Base-by-base conservation (phyloP, 2,888 invertebrate genomes). In the Drosophila flavopinicola region DNA sequence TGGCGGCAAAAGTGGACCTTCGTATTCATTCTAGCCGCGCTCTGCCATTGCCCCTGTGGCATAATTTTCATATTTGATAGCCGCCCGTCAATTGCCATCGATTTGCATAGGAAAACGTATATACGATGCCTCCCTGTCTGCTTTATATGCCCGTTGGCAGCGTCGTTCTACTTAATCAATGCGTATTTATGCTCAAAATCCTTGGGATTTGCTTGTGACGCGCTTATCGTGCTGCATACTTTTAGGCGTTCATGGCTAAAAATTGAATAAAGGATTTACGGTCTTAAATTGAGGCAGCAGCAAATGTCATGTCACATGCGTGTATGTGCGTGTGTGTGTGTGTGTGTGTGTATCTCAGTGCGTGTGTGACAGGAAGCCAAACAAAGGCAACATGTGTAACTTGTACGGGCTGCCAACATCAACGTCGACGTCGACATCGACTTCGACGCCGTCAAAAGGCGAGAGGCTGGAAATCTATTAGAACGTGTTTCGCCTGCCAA, bases 191-290 rank as follows among this genome's bases (percentile, higher is more conserved):
- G 64, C 58, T 51, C 10, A 25, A 59, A 78, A 82, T 78, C 85
- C 78, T 57, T 72, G 45, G 66, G 60, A 45, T 79, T 74, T 74
- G 48, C 58, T 66, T 61, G 56, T 80, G 82, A 84, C 74, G 78
- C 82, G 82, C 78, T 86, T 80, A 86, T 86, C 78, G 78, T 47
- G 59, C 49, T 75, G 75, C 79, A 76, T 76, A 72, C 80, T 76
- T 72, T 72, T 67, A 67, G 75, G 75, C 75, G 70, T 74, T 75
- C 75, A 70, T 49, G 76, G 63, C 68, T 75, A 68, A 76, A 80
- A 89, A 88, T 85, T 87, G 83, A 88, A 88, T 87, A 87, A 87
- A 84, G 86, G 88, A 89, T 87, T 88, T 88, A 78, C 74, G 78
- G 80, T 47, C 84, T 79, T 78, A 88, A 61, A 75, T 79, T 75